Evolutionary conservation across 2,113 vertebrate species (phyloP).

Genomic region (Colistium nudipinnis): DNA sequence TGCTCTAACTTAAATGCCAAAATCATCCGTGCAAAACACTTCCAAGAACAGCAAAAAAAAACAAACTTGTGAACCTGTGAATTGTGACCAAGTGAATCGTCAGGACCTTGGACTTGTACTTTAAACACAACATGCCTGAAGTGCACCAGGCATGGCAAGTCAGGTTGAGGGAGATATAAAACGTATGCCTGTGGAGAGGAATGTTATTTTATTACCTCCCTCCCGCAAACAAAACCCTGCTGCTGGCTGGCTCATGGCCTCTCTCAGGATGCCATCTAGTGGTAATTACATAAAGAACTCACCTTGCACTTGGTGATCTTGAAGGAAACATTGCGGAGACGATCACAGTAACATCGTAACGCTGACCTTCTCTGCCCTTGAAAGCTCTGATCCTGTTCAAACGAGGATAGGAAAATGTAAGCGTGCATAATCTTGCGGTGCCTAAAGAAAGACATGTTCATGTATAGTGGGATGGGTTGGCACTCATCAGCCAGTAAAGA

Average conservation of each 20-base stretch:
- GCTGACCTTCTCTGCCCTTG: conserved; percentile 2
- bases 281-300: conserved; percentile 23
- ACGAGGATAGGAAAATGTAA: not conserved
- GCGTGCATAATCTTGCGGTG: not conserved
- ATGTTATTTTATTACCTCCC: conserved; percentile 13
- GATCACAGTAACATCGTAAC: not conserved
- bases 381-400: not conserved
- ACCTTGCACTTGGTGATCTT: not conserved
- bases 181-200: conserved; percentile 13
- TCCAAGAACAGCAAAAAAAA: too few species aligned
- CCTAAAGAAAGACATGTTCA: not conserved
- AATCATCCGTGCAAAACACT: conserved; percentile 4
- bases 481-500: not conserved
- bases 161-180: conserved; percentile 19
- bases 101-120: too few species aligned
- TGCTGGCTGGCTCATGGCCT: conserved; percentile 27
- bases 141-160: conserved; percentile 3
- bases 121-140: conserved; percentile 10
- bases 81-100: too few species aligned
- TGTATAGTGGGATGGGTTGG: not conserved
- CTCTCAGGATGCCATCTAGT: conserved; percentile 74
- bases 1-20: not conserved
- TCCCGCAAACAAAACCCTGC: conserved; percentile 9
- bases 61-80: too few species aligned
- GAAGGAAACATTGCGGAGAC: not conserved